phyloP scores from a whole-genome alignment of 2,113 vertebrate genomes.

The Urocynchramus pylzowi region DNA sequence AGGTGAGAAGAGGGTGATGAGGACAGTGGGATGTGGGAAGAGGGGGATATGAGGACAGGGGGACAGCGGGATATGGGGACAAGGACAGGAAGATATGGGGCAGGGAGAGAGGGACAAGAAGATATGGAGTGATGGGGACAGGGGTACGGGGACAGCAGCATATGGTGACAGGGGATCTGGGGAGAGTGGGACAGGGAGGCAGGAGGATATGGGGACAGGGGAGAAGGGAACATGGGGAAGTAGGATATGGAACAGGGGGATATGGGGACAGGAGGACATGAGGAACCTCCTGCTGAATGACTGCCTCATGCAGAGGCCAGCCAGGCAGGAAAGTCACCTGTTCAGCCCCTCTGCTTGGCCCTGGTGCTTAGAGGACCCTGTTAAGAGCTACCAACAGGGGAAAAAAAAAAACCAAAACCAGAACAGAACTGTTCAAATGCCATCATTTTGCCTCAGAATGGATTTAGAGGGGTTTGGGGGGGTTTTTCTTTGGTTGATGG shows the following conservation, averaged over 20 bases:
- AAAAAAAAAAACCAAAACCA: neutral
- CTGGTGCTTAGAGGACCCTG: no score
- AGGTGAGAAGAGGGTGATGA: neutral
- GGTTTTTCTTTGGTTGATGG: neutral
- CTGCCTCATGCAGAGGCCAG: accelerated
- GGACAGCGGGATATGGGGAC: no score
- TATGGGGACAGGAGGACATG: neutral
- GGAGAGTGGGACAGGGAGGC: neutral
- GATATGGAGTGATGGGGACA: neutral
- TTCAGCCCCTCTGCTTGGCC: neutral
- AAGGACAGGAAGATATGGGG: neutral
- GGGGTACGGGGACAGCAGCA: neutral
- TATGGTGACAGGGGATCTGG: no score
- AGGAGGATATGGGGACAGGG: neutral
- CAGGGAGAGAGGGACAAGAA: neutral
- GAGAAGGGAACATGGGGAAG: neutral
- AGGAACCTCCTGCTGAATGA: neutral
- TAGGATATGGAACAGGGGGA: no score
- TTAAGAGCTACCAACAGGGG: no score
- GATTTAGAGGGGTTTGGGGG: neutral
- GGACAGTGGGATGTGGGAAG: neutral
- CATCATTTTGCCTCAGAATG: neutral
- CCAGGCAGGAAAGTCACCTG: neutral
- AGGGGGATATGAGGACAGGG: no score
- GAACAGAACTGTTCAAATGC: neutral